phyloP scores from a whole-genome alignment of 2,888 invertebrate species.

The Lathronympha strigana region DNA sequence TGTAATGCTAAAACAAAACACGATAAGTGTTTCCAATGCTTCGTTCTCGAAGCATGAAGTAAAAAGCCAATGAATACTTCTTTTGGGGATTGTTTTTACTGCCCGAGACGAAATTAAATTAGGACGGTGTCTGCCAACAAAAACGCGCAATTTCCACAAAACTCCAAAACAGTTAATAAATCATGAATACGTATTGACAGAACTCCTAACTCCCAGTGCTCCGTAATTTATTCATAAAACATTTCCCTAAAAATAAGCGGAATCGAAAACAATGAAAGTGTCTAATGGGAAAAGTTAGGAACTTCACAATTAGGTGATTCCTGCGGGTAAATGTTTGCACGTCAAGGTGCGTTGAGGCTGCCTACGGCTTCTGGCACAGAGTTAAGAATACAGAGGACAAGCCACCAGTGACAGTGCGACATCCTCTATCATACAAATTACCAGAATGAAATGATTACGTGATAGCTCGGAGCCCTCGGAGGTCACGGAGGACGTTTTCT shows the following conservation, averaged over 20 bases:
- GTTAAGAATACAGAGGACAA: too few species aligned
- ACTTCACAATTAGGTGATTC: conserved; percentile 53
- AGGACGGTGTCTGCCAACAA: conserved; percentile 1
- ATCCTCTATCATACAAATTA: too few species aligned
- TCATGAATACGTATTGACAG: conserved; percentile 28
- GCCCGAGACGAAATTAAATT: not conserved
- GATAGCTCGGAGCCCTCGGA: too few species aligned
- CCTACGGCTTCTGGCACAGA: not conserved
- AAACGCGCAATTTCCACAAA: not conserved
- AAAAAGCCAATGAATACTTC: too few species aligned
- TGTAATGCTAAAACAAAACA: too few species aligned
- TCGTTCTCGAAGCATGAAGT: too few species aligned
- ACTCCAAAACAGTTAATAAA: conserved; percentile 26
- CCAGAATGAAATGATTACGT: too few species aligned
- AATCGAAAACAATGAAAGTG: conserved; percentile 48
- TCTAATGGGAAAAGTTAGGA: conserved; percentile 52
- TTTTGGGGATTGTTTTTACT: too few species aligned
- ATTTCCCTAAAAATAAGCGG: conserved; percentile 40
- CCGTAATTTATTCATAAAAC: conserved; percentile 39
- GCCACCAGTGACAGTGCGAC: too few species aligned
- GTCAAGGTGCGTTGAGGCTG: conserved; percentile 16
- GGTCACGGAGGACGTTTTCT: too few species aligned
- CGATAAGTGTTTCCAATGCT: too few species aligned
- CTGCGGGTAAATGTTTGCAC: conserved; percentile 25
- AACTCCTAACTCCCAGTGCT: conserved; percentile 26